Conservation (phyloP, 2,888 invertebrate genomes). For the Acanthococcus lagerstroemiae region DNA sequence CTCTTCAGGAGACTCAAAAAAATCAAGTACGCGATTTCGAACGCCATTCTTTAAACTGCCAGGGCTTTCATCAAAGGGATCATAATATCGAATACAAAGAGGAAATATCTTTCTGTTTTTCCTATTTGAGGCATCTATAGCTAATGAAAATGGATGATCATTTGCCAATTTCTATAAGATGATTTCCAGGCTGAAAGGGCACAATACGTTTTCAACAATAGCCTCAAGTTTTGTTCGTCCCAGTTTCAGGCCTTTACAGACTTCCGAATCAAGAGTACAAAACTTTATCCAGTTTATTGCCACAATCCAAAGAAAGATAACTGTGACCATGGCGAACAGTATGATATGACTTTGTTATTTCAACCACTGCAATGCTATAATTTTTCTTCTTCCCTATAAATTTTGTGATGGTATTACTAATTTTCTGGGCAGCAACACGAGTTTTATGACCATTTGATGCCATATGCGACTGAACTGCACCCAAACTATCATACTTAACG, state of each 20-base stretch:
- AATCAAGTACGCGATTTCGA: slow-evolving; percentile 14
- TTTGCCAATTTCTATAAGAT: slow-evolving; percentile 1
- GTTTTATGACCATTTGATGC: slow-evolving; percentile 28
- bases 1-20: slow-evolving; percentile 14
- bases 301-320: slow-evolving; percentile 36
- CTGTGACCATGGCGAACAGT: slow-evolving; percentile 36
- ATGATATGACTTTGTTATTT: slow-evolving; percentile 35
- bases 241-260: slow-evolving; percentile 19
- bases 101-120: slow-evolving; percentile 12
- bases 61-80: background rate
- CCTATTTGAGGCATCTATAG: slow-evolving; percentile 19
- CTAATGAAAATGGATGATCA: background rate
- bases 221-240: slow-evolving; percentile 17
- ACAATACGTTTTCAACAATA: slow-evolving; percentile 9
- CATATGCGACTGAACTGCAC: slow-evolving; percentile 6
- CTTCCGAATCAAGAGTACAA: slow-evolving; percentile 34
- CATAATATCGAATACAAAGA: slow-evolving; percentile 11
- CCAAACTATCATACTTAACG: slow-evolving; percentile 5
- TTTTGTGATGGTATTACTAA: slow-evolving; percentile 27
- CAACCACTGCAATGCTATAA: slow-evolving; percentile 35
- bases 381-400: slow-evolving; percentile 24
- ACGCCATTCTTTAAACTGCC: background rate
- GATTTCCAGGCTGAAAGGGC: background rate
- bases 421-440: slow-evolving; percentile 8
- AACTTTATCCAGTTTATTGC: slow-evolving; percentile 33